phyloP scores from a whole-genome alignment of 2,888 invertebrate genomes.

The Torymus auratus region DNA sequence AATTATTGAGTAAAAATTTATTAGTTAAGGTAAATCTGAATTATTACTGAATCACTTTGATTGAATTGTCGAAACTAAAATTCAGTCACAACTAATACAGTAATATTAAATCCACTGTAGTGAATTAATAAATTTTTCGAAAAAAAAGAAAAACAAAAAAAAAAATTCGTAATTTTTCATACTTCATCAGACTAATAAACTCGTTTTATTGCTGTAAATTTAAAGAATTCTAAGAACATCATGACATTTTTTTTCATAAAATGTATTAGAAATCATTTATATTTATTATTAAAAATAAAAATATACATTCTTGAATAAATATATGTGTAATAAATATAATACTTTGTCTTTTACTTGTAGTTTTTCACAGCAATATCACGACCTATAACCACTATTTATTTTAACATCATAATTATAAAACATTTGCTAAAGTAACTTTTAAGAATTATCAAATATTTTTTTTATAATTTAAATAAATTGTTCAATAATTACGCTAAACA shows the following conservation, averaged over 20 bases:
- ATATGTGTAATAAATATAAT: constrained; percentile 35
- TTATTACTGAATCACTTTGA: constrained; percentile 46
- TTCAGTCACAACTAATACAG: constrained; percentile 22
- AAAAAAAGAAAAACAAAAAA: constrained; percentile 7
- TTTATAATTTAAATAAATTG: too few relatives aligned
- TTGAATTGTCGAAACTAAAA: constrained; percentile 31
- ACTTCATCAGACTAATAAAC: background rate
- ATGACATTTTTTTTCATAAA: constrained; percentile 6
- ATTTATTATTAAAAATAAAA: constrained; percentile 45
- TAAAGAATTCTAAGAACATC: background rate
- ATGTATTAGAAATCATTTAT: constrained; percentile 22
- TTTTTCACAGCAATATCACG: constrained; percentile 22
- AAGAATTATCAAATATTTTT: too few relatives aligned
- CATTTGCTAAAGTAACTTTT: too few relatives aligned
- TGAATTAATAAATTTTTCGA: constrained; percentile 19
- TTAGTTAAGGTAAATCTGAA: constrained; percentile 22
- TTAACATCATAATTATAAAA: background rate
- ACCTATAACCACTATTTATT: constrained; percentile 7
- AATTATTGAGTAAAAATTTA: constrained; percentile 5
- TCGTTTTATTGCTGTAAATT: constrained; percentile 49
- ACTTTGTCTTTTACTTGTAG: constrained; percentile 1
- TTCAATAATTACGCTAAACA: too few relatives aligned
- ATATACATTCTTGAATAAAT: constrained; percentile 43
- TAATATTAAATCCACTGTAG: constrained; percentile 24
- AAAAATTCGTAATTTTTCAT: constrained; percentile 6